Conservation (phyloP, 1,140 invertebrate species). For the Drosophila funebris region DNA sequence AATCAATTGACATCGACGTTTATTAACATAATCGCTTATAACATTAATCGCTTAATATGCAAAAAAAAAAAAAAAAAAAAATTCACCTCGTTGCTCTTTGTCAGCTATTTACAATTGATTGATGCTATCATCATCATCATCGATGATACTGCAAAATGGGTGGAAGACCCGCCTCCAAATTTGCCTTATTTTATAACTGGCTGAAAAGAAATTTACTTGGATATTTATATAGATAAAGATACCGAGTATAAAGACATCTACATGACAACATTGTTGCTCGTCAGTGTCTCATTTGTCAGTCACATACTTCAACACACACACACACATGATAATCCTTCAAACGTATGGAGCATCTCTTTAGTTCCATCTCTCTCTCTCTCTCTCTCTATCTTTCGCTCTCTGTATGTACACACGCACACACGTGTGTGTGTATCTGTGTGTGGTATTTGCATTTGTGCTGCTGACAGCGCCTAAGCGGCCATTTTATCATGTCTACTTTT, state of each 20-base stretch:
- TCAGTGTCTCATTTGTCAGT: slow-evolving; percentile 69
- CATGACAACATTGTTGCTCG: slow-evolving; percentile 70
- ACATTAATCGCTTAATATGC: slow-evolving; percentile 47
- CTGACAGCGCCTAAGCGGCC: slow-evolving; percentile 72
- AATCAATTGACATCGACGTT: slow-evolving; percentile 40
- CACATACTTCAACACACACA: slow-evolving; percentile 9
- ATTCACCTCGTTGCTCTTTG: slow-evolving; percentile 11
- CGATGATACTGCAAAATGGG: slow-evolving; percentile 6
- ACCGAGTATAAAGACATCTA: slow-evolving; percentile 59
- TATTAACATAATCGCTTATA: slow-evolving; percentile 43
- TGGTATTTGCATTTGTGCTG: slow-evolving; percentile 48
- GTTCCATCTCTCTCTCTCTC: not conserved
- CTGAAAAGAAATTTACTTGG: not conserved
- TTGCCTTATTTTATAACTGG: not conserved
- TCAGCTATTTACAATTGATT: slow-evolving; percentile 39
- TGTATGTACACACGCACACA: no score
- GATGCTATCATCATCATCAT: slow-evolving; percentile 16
- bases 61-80: no score
- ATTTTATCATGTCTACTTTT: slow-evolving; percentile 78
- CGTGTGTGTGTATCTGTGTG: slow-evolving; percentile 38
- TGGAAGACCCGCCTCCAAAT: not conserved
- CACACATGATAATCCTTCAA: slow-evolving; percentile 13
- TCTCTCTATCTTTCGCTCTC: not conserved
- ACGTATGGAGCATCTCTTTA: slow-evolving; percentile 30
- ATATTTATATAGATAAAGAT: not conserved